Conservation (phyloP, 2,888 invertebrate species). For the Thereva unica region DNA sequence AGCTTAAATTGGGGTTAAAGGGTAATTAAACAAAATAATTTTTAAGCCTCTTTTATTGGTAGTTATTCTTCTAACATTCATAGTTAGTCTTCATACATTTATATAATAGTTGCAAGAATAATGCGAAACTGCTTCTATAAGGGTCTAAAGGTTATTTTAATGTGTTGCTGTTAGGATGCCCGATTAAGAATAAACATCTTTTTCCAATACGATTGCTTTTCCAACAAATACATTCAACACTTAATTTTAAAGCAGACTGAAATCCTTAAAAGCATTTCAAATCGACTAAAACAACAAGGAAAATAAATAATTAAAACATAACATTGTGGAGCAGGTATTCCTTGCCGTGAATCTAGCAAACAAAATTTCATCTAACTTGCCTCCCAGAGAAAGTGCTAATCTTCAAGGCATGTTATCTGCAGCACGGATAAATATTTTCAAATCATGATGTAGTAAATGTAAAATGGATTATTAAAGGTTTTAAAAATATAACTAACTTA, state of each 20-base stretch:
- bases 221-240: too few relatives aligned
- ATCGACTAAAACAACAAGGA: too few relatives aligned
- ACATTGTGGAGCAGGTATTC: too few relatives aligned
- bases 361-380: too few relatives aligned
- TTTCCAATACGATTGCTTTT: too few relatives aligned
- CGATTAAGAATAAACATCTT: conserved; percentile 1
- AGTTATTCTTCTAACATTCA: conserved; percentile 36
- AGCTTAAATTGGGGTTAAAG: background rate
- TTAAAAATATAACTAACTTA: conserved; percentile 37
- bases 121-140: conserved; percentile 26
- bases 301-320: too few relatives aligned
- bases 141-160: conserved; percentile 22
- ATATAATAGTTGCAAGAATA: conserved; percentile 16
- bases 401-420: too few relatives aligned
- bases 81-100: conserved; percentile 32
- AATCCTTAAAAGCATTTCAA: too few relatives aligned
- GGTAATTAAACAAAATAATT: background rate
- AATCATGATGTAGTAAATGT: conserved; percentile 9
- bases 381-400: too few relatives aligned
- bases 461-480: background rate
- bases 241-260: too few relatives aligned
- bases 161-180: conserved; percentile 11
- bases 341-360: too few relatives aligned
- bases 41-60: conserved; percentile 44
- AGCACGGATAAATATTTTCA: background rate